Evolutionary conservation across 1,140 invertebrate genomes (phyloP), one percentile per base, ranked within the genome.

Genomic region (Bombus confusus): DNA sequence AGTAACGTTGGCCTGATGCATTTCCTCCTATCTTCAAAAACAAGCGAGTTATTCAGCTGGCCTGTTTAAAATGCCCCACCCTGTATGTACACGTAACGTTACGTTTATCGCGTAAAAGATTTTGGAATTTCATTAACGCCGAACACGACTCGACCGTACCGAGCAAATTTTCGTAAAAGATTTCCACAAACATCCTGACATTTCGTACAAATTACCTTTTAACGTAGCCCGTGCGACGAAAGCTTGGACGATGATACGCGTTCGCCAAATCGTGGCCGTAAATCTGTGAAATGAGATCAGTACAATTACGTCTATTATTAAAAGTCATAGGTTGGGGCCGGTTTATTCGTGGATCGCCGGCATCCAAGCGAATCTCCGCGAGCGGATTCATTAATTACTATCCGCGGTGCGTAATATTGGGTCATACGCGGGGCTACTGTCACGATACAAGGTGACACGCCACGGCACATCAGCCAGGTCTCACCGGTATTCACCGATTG

Each of bases 401-500:
- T 81, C 22, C 68, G 64, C 34, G 39, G 22, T 31, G 13, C 22
- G 10, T 8, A 47, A 37, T 84, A 71, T 72, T 43, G 13, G 47
- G 25, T 62, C 37, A 69, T 78, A 69, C 10, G 25, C 34, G 47
- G 37, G 73, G 22, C 57, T 47, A 9, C n/a, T 6, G 78, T 85
- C 75, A 64, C 43, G 37, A 34, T 86, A 68, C 87, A 88, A 88
- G 84, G 86, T 86, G 81, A 86, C 83, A 72, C 84, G 10, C 64
- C 81, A 31, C 76, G 78, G 52, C 47, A 15, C 68, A 62, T 88
- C 83, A 80, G 34, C 77, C 85, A 76, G 73, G 77, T 86, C 86
- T 71, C 77, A 59, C 74, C 77, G 87, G 80, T 83, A 75, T 83
- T 84, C 85, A 39, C 64, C 52, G 82, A 86, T 91, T 75, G 83